Percentiles rank a stretch among this genome's conserved stretches.
Conservation (phyloP, 2,797 vertebrate genomes). For the Syncerus caffer region DNA sequence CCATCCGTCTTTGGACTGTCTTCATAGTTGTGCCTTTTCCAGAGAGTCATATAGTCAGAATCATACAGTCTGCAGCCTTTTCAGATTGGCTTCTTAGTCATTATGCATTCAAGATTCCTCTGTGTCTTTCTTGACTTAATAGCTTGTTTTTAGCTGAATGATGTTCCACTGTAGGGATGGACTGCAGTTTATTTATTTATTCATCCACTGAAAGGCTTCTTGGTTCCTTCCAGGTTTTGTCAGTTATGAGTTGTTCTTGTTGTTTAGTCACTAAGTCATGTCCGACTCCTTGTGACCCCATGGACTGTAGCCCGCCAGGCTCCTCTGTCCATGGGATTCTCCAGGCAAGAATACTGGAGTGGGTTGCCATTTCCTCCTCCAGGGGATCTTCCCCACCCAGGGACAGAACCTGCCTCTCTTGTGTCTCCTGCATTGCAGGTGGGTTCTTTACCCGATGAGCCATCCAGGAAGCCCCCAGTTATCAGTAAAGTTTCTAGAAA, state of each 20-base stretch:
- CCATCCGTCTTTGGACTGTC: not conserved
- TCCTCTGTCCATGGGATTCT: not conserved
- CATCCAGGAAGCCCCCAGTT: not conserved
- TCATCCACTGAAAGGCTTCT: too few relatives aligned
- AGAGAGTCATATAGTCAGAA: not conserved
- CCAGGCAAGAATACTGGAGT: not conserved
- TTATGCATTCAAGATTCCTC: not conserved
- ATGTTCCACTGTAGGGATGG: not conserved
- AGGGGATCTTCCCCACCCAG: not conserved
- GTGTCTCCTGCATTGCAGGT: not conserved
- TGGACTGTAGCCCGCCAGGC: not conserved
- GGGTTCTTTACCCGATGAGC: not conserved
- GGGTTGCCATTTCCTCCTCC: not conserved
- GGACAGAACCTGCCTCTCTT: not conserved
- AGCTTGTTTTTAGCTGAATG: not conserved
- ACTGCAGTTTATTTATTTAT: not conserved
- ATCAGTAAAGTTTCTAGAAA: not conserved
- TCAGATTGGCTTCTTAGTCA: not conserved
- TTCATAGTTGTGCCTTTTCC: not conserved
- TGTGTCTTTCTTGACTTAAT: not conserved
- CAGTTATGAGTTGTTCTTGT: not conserved
- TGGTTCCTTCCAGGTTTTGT: not conserved
- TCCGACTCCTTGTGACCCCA: accelerated
- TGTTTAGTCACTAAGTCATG: not conserved
- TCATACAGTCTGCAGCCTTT: not conserved